These are phyloP conservation scores for Agriopis marginaria DNA, from an alignment of 2,888 invertebrate genomes.

Conservation along the genomic window DNA sequence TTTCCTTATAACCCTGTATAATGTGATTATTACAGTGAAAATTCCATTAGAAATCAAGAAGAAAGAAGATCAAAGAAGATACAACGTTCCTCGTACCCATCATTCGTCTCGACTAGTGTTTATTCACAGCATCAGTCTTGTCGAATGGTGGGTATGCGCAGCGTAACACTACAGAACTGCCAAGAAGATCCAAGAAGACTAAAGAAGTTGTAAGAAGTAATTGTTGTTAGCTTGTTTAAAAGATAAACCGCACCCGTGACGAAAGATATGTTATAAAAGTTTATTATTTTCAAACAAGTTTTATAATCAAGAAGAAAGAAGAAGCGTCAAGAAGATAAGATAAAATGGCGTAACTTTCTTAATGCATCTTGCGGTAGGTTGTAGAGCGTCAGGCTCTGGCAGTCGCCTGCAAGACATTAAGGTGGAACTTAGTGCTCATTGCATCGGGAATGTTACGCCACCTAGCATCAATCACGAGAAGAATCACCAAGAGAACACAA, in stretches of 20 bases:
- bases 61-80: constrained; percentile 46
- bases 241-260: too few relatives aligned
- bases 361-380: constrained; percentile 75
- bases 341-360: constrained; percentile 72
- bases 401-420: constrained; percentile 59
- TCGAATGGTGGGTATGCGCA: constrained; percentile 82
- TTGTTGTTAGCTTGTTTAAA: too few relatives aligned
- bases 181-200: constrained; percentile 36
- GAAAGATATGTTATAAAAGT: too few relatives aligned
- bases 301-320: constrained; percentile 35
- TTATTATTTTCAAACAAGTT: not conserved
- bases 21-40: too few relatives aligned
- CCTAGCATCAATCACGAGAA: constrained; percentile 44
- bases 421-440: constrained; percentile 57
- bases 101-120: constrained; percentile 76
- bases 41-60: not conserved
- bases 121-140: constrained; percentile 74
- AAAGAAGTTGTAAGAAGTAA: not conserved
- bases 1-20: not conserved
- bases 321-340: constrained; percentile 9
- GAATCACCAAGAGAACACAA: constrained; percentile 22
- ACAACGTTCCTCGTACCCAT: constrained; percentile 55
- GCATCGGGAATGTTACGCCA: constrained; percentile 55
- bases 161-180: constrained; percentile 47
- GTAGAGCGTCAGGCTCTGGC: constrained; percentile 38